Evolutionary conservation across 2,888 invertebrate species (phyloP).

Genomic region (Phyllotreta cruciferae): DNA sequence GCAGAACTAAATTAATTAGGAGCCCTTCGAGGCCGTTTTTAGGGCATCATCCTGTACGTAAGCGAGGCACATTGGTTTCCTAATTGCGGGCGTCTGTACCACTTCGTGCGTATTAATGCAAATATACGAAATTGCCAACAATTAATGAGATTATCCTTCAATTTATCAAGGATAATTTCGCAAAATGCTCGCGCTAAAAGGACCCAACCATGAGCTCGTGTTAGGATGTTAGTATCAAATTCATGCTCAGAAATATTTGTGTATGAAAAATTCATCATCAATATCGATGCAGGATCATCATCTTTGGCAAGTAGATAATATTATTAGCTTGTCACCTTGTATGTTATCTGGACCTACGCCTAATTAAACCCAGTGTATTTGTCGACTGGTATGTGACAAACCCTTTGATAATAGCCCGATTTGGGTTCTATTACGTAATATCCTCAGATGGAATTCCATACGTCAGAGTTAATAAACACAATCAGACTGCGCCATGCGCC

Average conservation of each 20-base stretch:
- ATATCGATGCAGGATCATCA: no score
- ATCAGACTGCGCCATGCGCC: slow-evolving; percentile 9
- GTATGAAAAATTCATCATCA: no score
- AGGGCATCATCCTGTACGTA: slow-evolving; percentile 20
- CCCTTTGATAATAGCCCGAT: slow-evolving; percentile 26
- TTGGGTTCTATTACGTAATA: slow-evolving; percentile 22
- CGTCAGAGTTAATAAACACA: slow-evolving; percentile 23
- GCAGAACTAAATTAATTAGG: no score
- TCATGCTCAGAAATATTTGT: no score
- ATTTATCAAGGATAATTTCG: slow-evolving; percentile 31
- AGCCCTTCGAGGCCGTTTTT: background rate
- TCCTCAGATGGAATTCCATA: slow-evolving; percentile 26
- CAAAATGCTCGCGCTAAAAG: slow-evolving; percentile 13
- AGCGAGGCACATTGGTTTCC: slow-evolving; percentile 10
- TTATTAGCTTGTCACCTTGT: background rate
- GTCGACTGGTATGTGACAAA: slow-evolving; percentile 34
- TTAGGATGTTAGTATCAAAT: no score
- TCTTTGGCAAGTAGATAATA: no score
- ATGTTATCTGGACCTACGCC: slow-evolving; percentile 2
- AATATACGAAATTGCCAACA: slow-evolving; percentile 37
- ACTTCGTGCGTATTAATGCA: slow-evolving; percentile 34
- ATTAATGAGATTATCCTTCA: slow-evolving; percentile 39
- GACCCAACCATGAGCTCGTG: background rate
- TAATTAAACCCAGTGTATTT: slow-evolving; percentile 36
- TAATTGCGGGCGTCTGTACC: slow-evolving; percentile 24